A percentile compares a stretch with the other conserved stretches of the same genome.
Evolutionary conservation across 1,140 invertebrate species (phyloP).

Genomic region (Drosophila suzukii): DNA sequence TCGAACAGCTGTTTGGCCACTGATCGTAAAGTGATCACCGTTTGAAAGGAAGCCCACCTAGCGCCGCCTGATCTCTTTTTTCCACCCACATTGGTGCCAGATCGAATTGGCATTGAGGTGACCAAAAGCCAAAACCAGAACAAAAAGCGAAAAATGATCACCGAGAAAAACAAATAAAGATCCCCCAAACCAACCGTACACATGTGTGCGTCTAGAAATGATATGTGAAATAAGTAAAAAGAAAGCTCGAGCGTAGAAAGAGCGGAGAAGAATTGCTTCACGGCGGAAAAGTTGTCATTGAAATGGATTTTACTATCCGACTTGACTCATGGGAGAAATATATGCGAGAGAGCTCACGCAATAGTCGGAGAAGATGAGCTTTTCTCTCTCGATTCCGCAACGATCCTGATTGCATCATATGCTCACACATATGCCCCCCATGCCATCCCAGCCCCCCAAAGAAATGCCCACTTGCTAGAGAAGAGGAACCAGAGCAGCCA

Average conservation of each 20-base stretch:
- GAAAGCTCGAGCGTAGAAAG: conserved; percentile 44
- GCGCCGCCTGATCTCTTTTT: conserved; percentile 13
- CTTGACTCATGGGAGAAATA: conserved; percentile 22
- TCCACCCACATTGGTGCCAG: conserved; percentile 46
- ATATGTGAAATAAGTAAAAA: conserved; percentile 64
- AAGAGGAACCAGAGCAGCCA: conserved; percentile 22
- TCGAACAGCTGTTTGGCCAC: conserved; percentile 35
- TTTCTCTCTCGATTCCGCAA: conserved; percentile 26
- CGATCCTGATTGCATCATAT: conserved; percentile 78
- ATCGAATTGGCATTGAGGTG: conserved; percentile 80
- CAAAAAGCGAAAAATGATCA: conserved; percentile 79
- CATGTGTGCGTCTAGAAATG: conserved; percentile 48
- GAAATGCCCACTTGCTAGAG: conserved; percentile 65
- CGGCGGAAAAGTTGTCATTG: conserved; percentile 64
- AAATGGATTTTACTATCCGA: conserved; percentile 61
- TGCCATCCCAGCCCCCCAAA: conserved; percentile 1
- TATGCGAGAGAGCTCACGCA: conserved; percentile 47
- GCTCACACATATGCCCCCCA: conserved; percentile 44
- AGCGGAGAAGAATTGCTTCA: conserved; percentile 42
- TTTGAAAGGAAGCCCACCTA: conserved; percentile 27
- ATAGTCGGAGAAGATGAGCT: conserved; percentile 41
- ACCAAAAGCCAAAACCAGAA: conserved; percentile 72
- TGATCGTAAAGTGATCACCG: conserved; percentile 48
- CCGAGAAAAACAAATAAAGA: conserved; percentile 64
- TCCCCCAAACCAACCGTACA: conserved; percentile 13